Evolutionary conservation across 2,888 invertebrate genomes (phyloP).

Genomic region (Orthosia gothica): DNA sequence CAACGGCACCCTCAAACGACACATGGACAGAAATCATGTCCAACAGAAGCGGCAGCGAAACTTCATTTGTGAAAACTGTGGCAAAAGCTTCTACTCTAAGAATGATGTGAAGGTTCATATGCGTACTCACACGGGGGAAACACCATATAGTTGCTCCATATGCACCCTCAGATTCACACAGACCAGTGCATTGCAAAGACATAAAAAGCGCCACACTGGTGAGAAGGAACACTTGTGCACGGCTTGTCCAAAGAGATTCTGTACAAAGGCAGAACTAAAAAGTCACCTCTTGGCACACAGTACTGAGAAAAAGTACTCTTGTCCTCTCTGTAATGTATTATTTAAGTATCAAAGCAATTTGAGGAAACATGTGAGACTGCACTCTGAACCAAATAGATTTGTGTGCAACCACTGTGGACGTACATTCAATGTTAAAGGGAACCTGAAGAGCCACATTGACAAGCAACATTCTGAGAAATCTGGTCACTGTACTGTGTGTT

Average conservation of each 20-base stretch:
- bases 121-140: constrained; percentile 85
- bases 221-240: constrained; percentile 78
- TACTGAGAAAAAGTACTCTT: constrained; percentile 79
- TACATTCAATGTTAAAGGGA: constrained; percentile 88
- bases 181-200: constrained; percentile 78
- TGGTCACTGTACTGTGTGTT: constrained; percentile 88
- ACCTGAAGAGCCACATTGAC: constrained; percentile 89
- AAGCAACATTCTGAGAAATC: constrained; percentile 90
- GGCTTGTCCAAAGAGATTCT: constrained; percentile 81
- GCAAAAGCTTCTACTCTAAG: constrained; percentile 83
- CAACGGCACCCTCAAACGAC: constrained; percentile 78
- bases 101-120: constrained; percentile 81
- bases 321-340: constrained; percentile 84
- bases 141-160: constrained; percentile 81
- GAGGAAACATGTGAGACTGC: constrained; percentile 87
- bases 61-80: constrained; percentile 85
- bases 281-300: constrained; percentile 80
- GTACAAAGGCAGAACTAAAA: constrained; percentile 82
- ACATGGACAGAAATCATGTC: constrained; percentile 78
- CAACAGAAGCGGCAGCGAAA: constrained; percentile 73
- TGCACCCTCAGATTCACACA: constrained; percentile 82
- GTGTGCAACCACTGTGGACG: constrained; percentile 85
- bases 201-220: constrained; percentile 80
- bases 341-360: constrained; percentile 90
- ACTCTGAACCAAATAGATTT: constrained; percentile 78